Percentiles rank a stretch among this genome's conserved stretches.
Evolutionary conservation across 2,888 invertebrate species (phyloP).

Genomic region (Drosophila subsilvestris): DNA sequence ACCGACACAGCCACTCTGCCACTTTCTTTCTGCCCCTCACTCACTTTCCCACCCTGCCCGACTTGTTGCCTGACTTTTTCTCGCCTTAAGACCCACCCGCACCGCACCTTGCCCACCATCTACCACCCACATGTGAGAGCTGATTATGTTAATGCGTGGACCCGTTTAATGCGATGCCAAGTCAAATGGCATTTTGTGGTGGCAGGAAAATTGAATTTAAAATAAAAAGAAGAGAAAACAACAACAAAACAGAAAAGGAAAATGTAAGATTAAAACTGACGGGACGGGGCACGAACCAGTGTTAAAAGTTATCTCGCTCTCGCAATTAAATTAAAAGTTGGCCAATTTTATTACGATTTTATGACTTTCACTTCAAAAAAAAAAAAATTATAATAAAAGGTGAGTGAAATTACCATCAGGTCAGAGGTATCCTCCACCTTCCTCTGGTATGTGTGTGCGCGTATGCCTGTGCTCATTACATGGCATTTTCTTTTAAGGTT

Average conservation of each 20-base stretch:
- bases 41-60: neutral
- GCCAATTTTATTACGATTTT: slow-evolving; percentile 65
- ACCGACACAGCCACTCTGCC: slow-evolving; percentile 5
- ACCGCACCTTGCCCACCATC: neutral
- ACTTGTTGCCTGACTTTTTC: slow-evolving; percentile 45
- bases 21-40: neutral
- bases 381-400: slow-evolving; percentile 10
- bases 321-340: slow-evolving; percentile 76
- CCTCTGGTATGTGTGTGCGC: neutral
- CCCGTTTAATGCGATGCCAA: slow-evolving; percentile 64
- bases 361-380: slow-evolving; percentile 53
- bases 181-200: slow-evolving; percentile 62
- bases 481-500: slow-evolving; percentile 6
- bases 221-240: slow-evolving; percentile 4
- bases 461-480: slow-evolving; percentile 9
- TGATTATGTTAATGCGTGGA: slow-evolving; percentile 73
- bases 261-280: neutral
- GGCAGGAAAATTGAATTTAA: slow-evolving; percentile 66
- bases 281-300: slow-evolving; percentile 20
- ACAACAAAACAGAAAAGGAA: neutral
- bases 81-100: slow-evolving; percentile 10
- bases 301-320: slow-evolving; percentile 36
- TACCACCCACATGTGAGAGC: slow-evolving; percentile 57
- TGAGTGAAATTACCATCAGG: slow-evolving; percentile 28
- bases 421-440: slow-evolving; percentile 13